phyloP scores from a whole-genome alignment of 2,888 invertebrate genomes.

The Brachynemurus nebulosus region DNA sequence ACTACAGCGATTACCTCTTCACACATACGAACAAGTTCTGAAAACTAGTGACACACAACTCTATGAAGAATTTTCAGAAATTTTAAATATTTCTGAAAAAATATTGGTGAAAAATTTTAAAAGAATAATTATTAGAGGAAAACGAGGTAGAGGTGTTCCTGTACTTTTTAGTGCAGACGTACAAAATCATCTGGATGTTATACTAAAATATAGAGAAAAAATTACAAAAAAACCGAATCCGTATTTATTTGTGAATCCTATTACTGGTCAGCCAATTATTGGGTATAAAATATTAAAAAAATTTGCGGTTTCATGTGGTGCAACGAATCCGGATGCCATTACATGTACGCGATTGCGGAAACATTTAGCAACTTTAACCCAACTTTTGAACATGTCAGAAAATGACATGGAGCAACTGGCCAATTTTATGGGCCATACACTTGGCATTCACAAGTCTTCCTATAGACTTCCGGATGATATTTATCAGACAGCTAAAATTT shows the following conservation, averaged over 20 bases:
- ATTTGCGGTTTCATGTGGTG: too few relatives aligned
- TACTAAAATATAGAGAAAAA: slow-evolving; percentile 3
- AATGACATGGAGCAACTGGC: background rate
- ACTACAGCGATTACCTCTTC: slow-evolving; percentile 2
- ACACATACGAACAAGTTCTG: slow-evolving; percentile 1
- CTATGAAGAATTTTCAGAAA: slow-evolving; percentile 1
- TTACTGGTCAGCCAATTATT: too few relatives aligned
- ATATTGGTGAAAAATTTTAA: slow-evolving; percentile 5
- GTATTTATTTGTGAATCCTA: too few relatives aligned
- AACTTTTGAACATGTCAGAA: too few relatives aligned
- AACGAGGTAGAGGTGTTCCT: slow-evolving; percentile 7
- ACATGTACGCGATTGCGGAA: too few relatives aligned
- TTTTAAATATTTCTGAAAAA: slow-evolving; percentile 1
- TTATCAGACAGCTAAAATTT: background rate
- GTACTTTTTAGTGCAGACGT: slow-evolving; percentile 7
- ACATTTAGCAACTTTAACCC: too few relatives aligned
- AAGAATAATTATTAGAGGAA: slow-evolving; percentile 8
- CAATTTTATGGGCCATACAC: background rate
- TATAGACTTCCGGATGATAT: background rate
- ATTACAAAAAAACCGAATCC: background rate
- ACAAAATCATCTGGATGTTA: slow-evolving; percentile 6
- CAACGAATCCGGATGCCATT: too few relatives aligned
- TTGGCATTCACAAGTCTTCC: background rate
- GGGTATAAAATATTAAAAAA: too few relatives aligned
- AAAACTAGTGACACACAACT: background rate